phyloP scores from a whole-genome alignment of 2,888 invertebrate species.

The Epiperipatus broadwayi region DNA sequence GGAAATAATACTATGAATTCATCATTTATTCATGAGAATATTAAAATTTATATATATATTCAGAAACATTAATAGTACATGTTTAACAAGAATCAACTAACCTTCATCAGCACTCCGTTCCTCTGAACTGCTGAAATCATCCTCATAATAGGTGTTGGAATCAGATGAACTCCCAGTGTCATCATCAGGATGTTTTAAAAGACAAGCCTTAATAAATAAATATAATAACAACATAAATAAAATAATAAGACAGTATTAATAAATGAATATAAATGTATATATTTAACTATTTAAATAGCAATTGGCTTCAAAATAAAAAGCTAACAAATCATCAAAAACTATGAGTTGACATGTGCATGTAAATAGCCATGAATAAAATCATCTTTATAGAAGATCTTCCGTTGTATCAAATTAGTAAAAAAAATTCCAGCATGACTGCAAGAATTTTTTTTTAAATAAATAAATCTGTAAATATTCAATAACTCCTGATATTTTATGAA shows the following conservation, averaged over 20 bases:
- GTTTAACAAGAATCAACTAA: constrained; percentile 24
- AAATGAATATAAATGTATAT: constrained; percentile 7
- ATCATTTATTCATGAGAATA: no score
- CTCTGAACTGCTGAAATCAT: constrained; percentile 69
- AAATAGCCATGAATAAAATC: no score
- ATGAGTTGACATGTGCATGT: no score
- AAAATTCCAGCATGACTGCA: no score
- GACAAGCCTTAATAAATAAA: constrained; percentile 40
- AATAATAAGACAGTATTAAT: background rate
- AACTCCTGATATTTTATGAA: no score
- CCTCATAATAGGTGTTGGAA: constrained; percentile 88
- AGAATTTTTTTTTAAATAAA: no score
- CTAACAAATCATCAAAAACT: no score
- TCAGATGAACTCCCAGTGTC: constrained; percentile 70
- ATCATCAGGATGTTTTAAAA: constrained; percentile 56
- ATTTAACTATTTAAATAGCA: constrained; percentile 1
- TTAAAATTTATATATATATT: no score
- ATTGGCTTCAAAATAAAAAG: constrained; percentile 7
- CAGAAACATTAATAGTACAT: constrained; percentile 1
- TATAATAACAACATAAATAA: background rate
- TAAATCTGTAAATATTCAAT: no score
- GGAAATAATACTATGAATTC: no score
- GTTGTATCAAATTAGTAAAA: no score
- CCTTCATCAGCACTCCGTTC: constrained; percentile 69
- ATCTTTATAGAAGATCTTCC: no score